phyloP scores from a whole-genome alignment of 2,888 invertebrate species.

The Xylota sylvarum region DNA sequence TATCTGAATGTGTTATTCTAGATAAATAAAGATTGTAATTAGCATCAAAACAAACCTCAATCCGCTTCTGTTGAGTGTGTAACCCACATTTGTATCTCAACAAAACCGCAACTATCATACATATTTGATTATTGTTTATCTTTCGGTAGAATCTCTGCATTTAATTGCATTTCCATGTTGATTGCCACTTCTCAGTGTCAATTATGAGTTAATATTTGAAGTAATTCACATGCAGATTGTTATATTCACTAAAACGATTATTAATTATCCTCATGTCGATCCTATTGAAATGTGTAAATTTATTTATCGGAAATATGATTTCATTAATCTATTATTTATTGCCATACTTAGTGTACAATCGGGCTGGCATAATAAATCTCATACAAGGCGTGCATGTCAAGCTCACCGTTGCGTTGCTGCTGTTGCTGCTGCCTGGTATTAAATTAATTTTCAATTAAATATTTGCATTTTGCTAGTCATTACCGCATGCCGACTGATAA shows the following conservation, averaged over 20 bases:
- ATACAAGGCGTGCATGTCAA: slow-evolving; percentile 32
- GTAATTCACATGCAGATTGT: slow-evolving; percentile 57
- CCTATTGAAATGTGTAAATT: slow-evolving; percentile 27
- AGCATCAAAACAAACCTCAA: slow-evolving; percentile 19
- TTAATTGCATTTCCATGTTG: slow-evolving; percentile 73
- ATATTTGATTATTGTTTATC: not conserved
- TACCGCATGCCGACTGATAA: slow-evolving; percentile 25
- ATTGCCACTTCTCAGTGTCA: slow-evolving; percentile 73
- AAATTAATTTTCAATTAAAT: slow-evolving; percentile 71
- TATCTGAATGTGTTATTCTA: slow-evolving; percentile 13
- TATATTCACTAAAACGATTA: slow-evolving; percentile 16
- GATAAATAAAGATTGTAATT: slow-evolving; percentile 41
- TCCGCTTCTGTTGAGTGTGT: slow-evolving; percentile 1
- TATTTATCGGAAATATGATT: slow-evolving; percentile 65
- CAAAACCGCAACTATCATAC: not conserved
- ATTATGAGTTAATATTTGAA: slow-evolving; percentile 57
- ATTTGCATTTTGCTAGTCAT: slow-evolving; percentile 28
- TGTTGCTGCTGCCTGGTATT: not conserved
- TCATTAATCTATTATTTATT: slow-evolving; percentile 73
- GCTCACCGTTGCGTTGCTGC: not conserved
- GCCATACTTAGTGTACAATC: slow-evolving; percentile 40
- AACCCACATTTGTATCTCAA: slow-evolving; percentile 52
- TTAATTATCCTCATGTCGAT: slow-evolving; percentile 42
- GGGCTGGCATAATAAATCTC: slow-evolving; percentile 59
- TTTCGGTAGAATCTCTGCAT: slow-evolving; percentile 54